Conservation (phyloP, 2,113 vertebrate genomes). For the Eidolon helvum region DNA sequence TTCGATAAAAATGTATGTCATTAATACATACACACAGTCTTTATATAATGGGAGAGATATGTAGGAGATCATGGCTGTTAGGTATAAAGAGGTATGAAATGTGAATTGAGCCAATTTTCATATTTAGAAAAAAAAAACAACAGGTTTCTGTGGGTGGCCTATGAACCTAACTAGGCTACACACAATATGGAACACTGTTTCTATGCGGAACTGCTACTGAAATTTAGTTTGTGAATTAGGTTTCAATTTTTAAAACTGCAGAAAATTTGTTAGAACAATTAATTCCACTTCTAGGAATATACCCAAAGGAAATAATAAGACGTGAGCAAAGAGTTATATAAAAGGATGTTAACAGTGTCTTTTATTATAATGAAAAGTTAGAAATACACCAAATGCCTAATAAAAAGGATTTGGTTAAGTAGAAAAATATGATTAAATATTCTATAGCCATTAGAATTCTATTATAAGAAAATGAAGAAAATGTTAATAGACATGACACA, state of each 20-base stretch:
- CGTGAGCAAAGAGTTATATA: neutral
- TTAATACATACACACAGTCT: neutral
- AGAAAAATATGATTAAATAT: neutral
- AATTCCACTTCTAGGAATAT: neutral
- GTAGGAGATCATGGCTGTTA: neutral
- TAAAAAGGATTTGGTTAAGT: neutral
- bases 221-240: neutral
- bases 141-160: neutral
- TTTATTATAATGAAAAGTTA: slow-evolving; percentile 16
- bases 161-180: neutral
- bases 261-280: neutral
- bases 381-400: neutral
- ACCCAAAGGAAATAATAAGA: neutral
- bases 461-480: neutral
- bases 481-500: neutral
- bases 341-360: neutral
- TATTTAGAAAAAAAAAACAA: neutral
- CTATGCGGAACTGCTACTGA: neutral
- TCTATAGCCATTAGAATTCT: neutral
- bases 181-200: neutral
- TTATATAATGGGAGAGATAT: neutral
- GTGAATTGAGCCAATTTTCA: neutral
- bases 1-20: neutral
- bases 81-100: neutral
- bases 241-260: neutral